Evolutionary conservation across 2,888 invertebrate species (phyloP).

Genomic region (Ypsolopha scabrella): DNA sequence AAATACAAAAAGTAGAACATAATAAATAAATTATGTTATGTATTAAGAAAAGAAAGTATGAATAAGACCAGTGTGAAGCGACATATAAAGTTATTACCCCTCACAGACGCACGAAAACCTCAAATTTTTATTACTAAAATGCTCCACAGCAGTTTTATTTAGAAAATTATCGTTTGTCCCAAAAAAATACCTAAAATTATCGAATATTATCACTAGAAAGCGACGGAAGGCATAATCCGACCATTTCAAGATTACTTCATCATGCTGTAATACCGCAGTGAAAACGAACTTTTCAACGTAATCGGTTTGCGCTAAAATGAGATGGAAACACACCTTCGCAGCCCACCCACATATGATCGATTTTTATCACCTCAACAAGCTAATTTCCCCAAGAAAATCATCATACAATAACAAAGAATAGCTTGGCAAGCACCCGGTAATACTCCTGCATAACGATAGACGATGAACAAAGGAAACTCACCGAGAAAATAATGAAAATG

Average conservation of each 20-base stretch:
- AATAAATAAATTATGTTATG: too few species aligned
- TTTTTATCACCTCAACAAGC: conserved; percentile 46
- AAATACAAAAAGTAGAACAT: too few species aligned
- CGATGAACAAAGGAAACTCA: conserved; percentile 44
- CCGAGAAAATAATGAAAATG: conserved; percentile 45
- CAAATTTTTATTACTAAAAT: background rate
- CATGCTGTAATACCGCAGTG: conserved; percentile 30
- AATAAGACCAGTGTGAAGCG: too few species aligned
- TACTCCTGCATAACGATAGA: conserved; percentile 16
- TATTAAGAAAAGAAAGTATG: too few species aligned
- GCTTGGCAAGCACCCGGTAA: conserved; percentile 14
- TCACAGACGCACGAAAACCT: too few species aligned
- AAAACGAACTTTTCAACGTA: conserved; percentile 46
- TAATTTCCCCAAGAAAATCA: conserved; percentile 23
- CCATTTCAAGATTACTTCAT: conserved; percentile 26
- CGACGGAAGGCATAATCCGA: conserved; percentile 36
- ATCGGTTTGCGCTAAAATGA: conserved; percentile 47
- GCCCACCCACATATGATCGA: conserved; percentile 68
- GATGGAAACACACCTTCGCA: conserved; percentile 28
- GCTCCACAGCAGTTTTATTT: conserved; percentile 3
- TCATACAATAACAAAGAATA: conserved; percentile 19
- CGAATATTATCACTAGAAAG: conserved; percentile 28
- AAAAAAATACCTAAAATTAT: conserved; percentile 14
- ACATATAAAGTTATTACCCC: too few species aligned
- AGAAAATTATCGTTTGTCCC: conserved; percentile 5